Evolutionary conservation across 2,797 vertebrate species (phyloP), one percentile per base, ranked within the genome.

Genomic region (Esox masquinongy): DNA sequence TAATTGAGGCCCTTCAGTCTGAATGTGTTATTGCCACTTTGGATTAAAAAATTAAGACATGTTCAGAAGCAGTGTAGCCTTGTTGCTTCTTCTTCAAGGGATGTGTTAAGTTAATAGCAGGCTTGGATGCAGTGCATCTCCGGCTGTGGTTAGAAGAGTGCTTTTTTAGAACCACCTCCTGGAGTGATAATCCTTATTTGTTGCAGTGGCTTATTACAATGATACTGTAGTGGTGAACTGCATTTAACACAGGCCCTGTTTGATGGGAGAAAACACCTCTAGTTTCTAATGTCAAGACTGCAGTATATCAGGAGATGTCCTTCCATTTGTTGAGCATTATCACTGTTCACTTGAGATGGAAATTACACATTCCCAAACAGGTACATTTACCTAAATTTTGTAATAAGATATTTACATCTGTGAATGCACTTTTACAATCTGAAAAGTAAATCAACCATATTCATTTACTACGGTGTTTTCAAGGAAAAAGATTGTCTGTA

Each of bases 1-100:
- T 92, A 93, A 93, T 91, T 93, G 91, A 92, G 90, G 91, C 92
- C 90, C 91, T 94, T 94, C 89, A 93, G 91, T 93, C 88, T 92
- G 91, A 93, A 93, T 93, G 92, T 90, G 92, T 92, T 93, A 93
- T 91, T 92, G 89, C 88, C 83, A 84, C 84, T 82, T 92, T 88
- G 91, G 89, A 92, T 91, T 91, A 86, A 87, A 88, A 91, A 89
- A 94, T 90, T 88, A 92, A 93, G 91, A 91, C 92, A 91, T 85
- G 91, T 90, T 91, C 86, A 77, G 87, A 83, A 89, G 86, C 85
- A 86, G 82, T 84, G 83, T 82, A 84, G 56, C 56, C 11, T 61
- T 12, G 22, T 82, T 87, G 86, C 91, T 90, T 82, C 77, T 88
- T 92, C 86, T 90, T 91, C 87, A 92, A 91, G 87, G 89, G 91